Conservation (phyloP, 2,888 invertebrate genomes). For the Cinara cedri region DNA sequence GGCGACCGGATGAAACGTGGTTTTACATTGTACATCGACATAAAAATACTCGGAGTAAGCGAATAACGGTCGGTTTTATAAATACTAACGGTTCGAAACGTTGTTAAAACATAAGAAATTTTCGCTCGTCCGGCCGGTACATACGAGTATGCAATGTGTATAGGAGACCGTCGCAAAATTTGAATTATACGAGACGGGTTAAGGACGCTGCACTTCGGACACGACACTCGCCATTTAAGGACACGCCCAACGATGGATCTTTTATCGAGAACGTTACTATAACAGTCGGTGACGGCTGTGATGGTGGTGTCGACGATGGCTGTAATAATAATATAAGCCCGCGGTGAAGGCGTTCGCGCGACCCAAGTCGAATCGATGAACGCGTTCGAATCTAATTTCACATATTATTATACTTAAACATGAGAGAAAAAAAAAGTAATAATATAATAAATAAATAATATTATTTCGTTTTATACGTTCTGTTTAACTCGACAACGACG, state of each 20-base stretch:
- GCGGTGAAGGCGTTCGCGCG: conserved; percentile 1
- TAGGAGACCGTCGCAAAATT: too few species aligned
- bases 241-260: not conserved
- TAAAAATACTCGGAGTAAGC: too few species aligned
- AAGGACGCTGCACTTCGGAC: not conserved
- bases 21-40: too few species aligned
- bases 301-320: not conserved
- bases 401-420: not conserved
- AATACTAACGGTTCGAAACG: too few species aligned
- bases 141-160: too few species aligned
- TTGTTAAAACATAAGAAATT: too few species aligned
- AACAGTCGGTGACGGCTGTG: not conserved
- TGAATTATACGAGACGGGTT: not conserved
- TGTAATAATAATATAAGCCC: not conserved
- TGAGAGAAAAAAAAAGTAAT: too few species aligned
- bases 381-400: conserved; percentile 7
- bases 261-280: not conserved
- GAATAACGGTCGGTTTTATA: not conserved
- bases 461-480: too few species aligned
- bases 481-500: not conserved
- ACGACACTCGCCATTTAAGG: not conserved
- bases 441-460: too few species aligned
- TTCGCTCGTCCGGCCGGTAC: not conserved
- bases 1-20: too few species aligned
- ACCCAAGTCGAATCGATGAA: conserved; percentile 14